Base-by-base conservation (phyloP, 1,140 invertebrate species). In the Chrysopa pallens region DNA sequence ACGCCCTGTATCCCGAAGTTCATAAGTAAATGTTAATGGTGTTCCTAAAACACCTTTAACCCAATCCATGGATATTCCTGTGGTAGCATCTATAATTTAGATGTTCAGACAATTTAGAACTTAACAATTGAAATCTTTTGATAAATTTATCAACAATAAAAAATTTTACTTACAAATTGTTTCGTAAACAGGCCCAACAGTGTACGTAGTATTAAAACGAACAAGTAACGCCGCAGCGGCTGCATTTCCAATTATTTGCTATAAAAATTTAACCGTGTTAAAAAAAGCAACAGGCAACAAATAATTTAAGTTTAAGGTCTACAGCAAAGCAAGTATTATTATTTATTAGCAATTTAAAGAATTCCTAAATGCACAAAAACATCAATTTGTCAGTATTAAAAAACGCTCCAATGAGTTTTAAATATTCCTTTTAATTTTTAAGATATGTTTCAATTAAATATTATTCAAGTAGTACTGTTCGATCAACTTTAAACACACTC, bases 121-220 rank as follows among this genome's bases (percentile, higher is more conserved):
- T 43, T 8, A 39, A 1, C 28, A 6, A 40, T 39, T 6, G n/a
- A 37, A 15, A n/a, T 39, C 40, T 6, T 45, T 43, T 15, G 13
- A 33, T 11, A 47, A 2, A 7, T 45, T 8, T 46, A 36, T 17
- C 38, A 50, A 1, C 29, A 7, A 40, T 40, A 27, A 14, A 45
- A 43, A 36, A 23, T 29, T 29, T 8, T 46, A 62, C 70, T 71
- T 61, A 75, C 72, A 73, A 38, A 73, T 64, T 6, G 67, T 61
- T 46, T 73, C 67, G 31, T 65, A 67, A 43, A 73, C 63, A 45
- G 67, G 68, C 57, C 69, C 73, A 13, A 67, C 64, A 1, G 61
- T 60, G 45, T 78, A 82, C 35, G 64, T 57, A 0, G 76, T 80
- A 41, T 76, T 76, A 48, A 74, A 78, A 44, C 72, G 63, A 27